phyloP scores from a whole-genome alignment of 2,113 vertebrate species.

The Sebastes fasciatus region DNA sequence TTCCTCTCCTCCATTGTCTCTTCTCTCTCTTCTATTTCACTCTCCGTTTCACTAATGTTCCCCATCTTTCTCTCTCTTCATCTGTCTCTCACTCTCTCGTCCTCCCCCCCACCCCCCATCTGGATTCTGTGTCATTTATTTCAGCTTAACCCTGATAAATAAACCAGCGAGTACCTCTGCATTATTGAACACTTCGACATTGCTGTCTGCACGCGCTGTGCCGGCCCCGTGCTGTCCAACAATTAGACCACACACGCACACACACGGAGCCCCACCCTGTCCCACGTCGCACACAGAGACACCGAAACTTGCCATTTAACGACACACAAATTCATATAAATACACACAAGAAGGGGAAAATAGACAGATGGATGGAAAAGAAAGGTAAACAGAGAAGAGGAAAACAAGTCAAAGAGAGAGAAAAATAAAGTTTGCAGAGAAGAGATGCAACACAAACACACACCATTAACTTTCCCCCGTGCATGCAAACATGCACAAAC shows the following conservation, averaged over 20 bases:
- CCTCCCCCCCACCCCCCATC: constrained; percentile 50
- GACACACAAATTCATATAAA: neutral
- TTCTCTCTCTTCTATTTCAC: constrained; percentile 56
- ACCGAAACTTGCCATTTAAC: constrained; percentile 24
- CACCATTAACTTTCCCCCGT: constrained; percentile 11
- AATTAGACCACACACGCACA: constrained; percentile 59
- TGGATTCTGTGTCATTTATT: constrained; percentile 77
- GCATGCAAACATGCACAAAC: constrained; percentile 34
- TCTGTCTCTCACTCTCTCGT: constrained; percentile 24
- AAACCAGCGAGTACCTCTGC: constrained; percentile 75
- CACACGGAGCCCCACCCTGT: constrained; percentile 14
- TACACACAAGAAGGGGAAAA: neutral
- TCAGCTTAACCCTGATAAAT: constrained; percentile 85
- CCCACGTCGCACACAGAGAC: neutral
- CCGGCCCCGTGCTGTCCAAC: constrained; percentile 44
- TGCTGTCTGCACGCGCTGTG: constrained; percentile 54
- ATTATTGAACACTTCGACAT: constrained; percentile 77
- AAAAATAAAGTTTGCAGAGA: constrained; percentile 42
- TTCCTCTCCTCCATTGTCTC: constrained; percentile 62
- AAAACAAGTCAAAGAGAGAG: constrained; percentile 21
- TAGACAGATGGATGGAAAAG: constrained; percentile 1
- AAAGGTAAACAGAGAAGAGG: constrained; percentile 15
- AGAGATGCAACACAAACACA: constrained; percentile 18
- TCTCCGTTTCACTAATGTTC: constrained; percentile 38
- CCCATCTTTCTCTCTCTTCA: constrained; percentile 46